Base-by-base conservation (phyloP, 2,797 vertebrate species). In the Tympanoctomys barrerae region DNA sequence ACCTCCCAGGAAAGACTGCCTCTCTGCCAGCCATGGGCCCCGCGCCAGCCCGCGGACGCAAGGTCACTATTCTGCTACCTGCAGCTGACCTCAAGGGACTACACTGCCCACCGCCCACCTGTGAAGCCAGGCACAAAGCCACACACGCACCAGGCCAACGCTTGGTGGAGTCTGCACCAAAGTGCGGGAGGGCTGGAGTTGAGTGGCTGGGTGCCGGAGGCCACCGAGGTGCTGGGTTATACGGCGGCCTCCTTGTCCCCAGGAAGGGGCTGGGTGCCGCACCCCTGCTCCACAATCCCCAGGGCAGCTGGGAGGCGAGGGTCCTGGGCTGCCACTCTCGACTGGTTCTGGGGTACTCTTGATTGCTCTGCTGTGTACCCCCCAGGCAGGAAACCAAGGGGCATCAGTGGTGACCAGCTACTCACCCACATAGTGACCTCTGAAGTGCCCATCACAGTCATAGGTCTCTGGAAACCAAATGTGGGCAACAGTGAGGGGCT, bases 381-480 rank as follows among this genome's bases (percentile, higher is more conserved):
- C 64, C n/a, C 31, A 46, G 49, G 26, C 73, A 24, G 28, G 49
- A 82, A 31, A 31, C 84, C 5, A 0, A 33, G 64, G 26, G 3
- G 3, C 16, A 11, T 39, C 22, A 2, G 28, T 36, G 26, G 39
- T 0, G 28, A 16, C 19, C 78, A 0, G 19, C 78, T 96, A 98
- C 99, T 99, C 98, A 99, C 99, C 99, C 98, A 99, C 98, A 6
- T 99, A 99, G 75, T 99, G 99, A 97, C 99, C 99, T 95, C 98
- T 99, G 98, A 99, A 98, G 98, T 99, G 98, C 64, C 98, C 98
- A 89, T 99, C 99, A 97, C 98, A 99, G 98, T 99, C 99, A 98
- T 99, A 99, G 98, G 99, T 99, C 96, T 99, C 99, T 99, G 99
- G 78, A 97, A 98, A 98, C 42, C 57, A 95, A 94, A 95, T 59